Evolutionary conservation across 2,888 invertebrate species (phyloP), one percentile per base, ranked within the genome.

Genomic region (Erebia epiphron): DNA sequence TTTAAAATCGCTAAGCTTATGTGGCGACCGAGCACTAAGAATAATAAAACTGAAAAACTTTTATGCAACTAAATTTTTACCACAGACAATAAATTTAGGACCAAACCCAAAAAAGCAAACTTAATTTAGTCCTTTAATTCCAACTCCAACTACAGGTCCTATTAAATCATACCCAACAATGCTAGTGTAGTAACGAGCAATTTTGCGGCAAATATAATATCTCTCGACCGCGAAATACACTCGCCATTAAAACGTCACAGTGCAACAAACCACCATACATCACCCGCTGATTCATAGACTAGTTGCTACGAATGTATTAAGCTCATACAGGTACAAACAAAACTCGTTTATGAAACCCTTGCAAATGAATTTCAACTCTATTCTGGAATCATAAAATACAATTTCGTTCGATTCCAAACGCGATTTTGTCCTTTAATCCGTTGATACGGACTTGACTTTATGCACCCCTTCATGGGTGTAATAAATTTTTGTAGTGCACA

Each of bases 81-180:
- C 52, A 41, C 13, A 54, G 54, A 49, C 49, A 16, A 60, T 60
- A 69, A 58, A 52, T 69, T 50, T 10, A 26, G 13, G 4, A 50
- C 26, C 13, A 13, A 26, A 67, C 69, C 54, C 61, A 68, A 69
- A 54, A 73, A 73, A 70, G 35, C 46, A 71, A 75, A 73, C 70
- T 75, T 68, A 69, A 72, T 77, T 72, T 50, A 67, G 57, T 26
- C 14, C 52, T 67, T 67, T 67, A 67, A 67, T 52, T 52, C 52
- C 61, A 41, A 14, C 67, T 41, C 21, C 26, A 11, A 21, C 2
- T 18, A 49, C 58, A 63, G 68, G 46, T 43, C 57, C 35, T 80
- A 79, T 79, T 86, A 86, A 85, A 87, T 87, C 86, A 87, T 83
- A 83, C 73, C 79, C 73, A 80, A 83, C 82, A 82, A 82, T 80